Percentiles rank a stretch among this genome's conserved stretches.
Evolutionary conservation across 2,113 vertebrate species (phyloP).

Genomic region (Naja naja): DNA sequence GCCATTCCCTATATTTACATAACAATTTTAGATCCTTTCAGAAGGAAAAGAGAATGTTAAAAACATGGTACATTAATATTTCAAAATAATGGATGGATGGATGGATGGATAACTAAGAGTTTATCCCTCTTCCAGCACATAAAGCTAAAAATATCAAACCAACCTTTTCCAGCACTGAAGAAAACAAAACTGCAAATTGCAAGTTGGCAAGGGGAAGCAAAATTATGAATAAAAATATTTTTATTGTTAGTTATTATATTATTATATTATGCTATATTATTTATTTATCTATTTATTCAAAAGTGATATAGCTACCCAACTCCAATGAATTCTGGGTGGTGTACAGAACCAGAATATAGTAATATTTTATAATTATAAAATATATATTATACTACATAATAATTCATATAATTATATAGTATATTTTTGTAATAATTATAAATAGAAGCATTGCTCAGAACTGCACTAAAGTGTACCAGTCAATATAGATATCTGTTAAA

Average conservation of each 20-base stretch:
- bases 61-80: not conserved
- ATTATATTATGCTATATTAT: not conserved
- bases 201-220: not conserved
- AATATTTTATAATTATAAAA: not conserved
- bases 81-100: not conserved
- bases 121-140: not conserved
- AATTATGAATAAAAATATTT: not conserved
- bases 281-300: not conserved
- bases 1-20: not conserved
- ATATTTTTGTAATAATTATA: not conserved
- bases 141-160: not conserved
- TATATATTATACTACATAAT: not conserved
- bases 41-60: not conserved
- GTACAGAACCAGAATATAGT: not conserved
- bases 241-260: not conserved
- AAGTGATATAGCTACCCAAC: not conserved
- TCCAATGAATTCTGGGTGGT: not conserved
- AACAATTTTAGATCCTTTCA: not conserved
- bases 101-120: not conserved
- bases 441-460: not conserved
- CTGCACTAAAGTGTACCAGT: not conserved
- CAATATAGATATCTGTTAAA: not conserved
- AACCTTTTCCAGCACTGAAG: not conserved
- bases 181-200: not conserved
- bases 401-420: not conserved